A percentile compares a stretch with the other conserved stretches of the same genome.
These are phyloP conservation scores for Trichonephila clavata DNA, from an alignment of 1,140 invertebrate species.

Conservation along the genomic window DNA sequence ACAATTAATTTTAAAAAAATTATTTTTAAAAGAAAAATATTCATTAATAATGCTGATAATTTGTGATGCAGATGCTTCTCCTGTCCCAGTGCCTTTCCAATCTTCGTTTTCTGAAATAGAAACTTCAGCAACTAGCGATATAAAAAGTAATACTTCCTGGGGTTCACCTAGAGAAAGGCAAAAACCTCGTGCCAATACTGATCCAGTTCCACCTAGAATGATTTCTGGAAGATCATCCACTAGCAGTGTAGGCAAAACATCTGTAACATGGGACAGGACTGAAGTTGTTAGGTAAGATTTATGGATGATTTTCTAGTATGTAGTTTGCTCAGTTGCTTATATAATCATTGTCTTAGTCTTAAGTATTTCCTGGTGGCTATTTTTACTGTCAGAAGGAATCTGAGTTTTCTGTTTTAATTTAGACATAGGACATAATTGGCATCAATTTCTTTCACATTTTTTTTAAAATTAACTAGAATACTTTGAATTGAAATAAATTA, in stretches of 20 bases:
- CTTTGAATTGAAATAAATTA: too few species aligned
- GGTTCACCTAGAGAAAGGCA: constrained; percentile 38
- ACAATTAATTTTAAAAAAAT: too few species aligned
- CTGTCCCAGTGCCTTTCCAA: constrained; percentile 64
- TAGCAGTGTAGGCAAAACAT: constrained; percentile 52
- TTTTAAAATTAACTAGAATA: too few species aligned
- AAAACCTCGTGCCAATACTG: constrained; percentile 74
- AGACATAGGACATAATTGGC: too few species aligned
- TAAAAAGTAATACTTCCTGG: constrained; percentile 50
- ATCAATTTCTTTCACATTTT: too few species aligned
- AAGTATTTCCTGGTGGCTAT: too few species aligned
- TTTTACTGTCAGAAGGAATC: too few species aligned
- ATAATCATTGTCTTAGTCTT: too few species aligned
- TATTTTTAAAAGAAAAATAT: too few species aligned
- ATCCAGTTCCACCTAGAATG: constrained; percentile 63
- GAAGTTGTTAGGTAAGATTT: constrained; percentile 66
- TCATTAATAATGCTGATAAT: not conserved
- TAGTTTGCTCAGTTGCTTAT: not conserved
- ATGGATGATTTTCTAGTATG: not conserved
- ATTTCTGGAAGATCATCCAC: constrained; percentile 25
- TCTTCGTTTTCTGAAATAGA: constrained; percentile 47
- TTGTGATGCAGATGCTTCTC: constrained; percentile 22
- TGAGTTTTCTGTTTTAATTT: too few species aligned
- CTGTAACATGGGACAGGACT: constrained; percentile 68
- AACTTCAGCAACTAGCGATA: constrained; percentile 36